Conservation (phyloP, 2,888 invertebrate species). For the Galeopsomyia nigrocyanea region DNA sequence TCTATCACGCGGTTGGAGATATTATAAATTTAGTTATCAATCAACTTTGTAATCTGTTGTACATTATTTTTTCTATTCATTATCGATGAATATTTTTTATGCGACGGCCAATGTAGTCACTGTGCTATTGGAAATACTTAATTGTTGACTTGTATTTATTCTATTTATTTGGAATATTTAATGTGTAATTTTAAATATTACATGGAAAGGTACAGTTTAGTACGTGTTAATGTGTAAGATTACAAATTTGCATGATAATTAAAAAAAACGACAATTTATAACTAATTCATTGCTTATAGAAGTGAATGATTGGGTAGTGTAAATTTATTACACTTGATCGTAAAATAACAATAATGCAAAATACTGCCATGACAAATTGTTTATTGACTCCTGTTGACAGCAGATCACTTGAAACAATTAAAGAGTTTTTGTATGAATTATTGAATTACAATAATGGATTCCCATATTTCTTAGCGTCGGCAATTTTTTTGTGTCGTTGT, state of each 20-base stretch:
- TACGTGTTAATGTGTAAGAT: slow-evolving; percentile 31
- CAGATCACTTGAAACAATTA: slow-evolving; percentile 10
- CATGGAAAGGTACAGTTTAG: slow-evolving; percentile 13
- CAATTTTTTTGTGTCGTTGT: slow-evolving; percentile 44
- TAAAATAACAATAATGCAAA: slow-evolving; percentile 39
- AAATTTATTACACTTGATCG: slow-evolving; percentile 40
- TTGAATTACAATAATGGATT: slow-evolving; percentile 29
- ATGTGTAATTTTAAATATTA: slow-evolving; percentile 19
- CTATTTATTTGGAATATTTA: slow-evolving; percentile 24
- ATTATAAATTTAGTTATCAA: slow-evolving; percentile 38
- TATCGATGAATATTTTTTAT: slow-evolving; percentile 31
- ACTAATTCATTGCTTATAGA: slow-evolving; percentile 38
- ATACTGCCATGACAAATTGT: slow-evolving; percentile 49
- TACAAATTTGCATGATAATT: slow-evolving; percentile 36
- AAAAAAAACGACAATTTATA: slow-evolving; percentile 20
- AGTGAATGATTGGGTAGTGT: slow-evolving; percentile 35
- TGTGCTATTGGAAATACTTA: slow-evolving; percentile 35
- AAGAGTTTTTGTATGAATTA: slow-evolving; percentile 42
- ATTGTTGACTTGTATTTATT: slow-evolving; percentile 42
- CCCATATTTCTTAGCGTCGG: slow-evolving; percentile 30
- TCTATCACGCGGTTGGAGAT: background rate
- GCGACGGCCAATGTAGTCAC: background rate
- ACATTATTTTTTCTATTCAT: slow-evolving; percentile 34
- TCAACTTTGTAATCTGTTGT: slow-evolving; percentile 43
- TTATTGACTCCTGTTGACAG: slow-evolving; percentile 34